phyloP scores from a whole-genome alignment of 2,888 invertebrate species.

The Acronicta leporina region DNA sequence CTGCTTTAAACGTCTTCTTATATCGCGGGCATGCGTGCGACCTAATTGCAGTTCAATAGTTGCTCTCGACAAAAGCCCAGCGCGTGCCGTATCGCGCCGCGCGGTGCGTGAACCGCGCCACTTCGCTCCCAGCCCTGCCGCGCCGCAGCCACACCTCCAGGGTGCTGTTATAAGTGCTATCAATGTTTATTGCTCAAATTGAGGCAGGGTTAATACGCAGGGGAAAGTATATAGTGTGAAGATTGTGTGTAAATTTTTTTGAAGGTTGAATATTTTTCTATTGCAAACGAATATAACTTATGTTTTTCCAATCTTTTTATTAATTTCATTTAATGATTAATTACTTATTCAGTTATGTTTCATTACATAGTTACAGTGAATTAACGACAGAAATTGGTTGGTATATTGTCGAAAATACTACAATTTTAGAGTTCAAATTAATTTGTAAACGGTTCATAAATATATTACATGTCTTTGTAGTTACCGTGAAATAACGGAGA shows the following conservation, averaged over 20 bases:
- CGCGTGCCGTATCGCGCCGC: conserved; percentile 58
- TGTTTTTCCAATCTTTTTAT: too few species aligned
- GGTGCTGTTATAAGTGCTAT: conserved; percentile 28
- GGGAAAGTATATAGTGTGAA: conserved; percentile 5
- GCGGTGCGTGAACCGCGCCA: conserved; percentile 44
- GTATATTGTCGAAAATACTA: too few species aligned
- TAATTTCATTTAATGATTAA: too few species aligned
- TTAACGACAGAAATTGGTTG: too few species aligned
- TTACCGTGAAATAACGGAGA: too few species aligned
- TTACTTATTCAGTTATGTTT: too few species aligned
- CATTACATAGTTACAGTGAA: too few species aligned
- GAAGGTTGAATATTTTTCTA: background rate
- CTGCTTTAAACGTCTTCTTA: conserved; percentile 1
- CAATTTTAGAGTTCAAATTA: too few species aligned
- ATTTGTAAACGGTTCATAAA: too few species aligned
- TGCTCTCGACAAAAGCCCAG: conserved; percentile 25
- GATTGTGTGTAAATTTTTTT: conserved; percentile 25
- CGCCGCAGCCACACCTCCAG: conserved; percentile 15
- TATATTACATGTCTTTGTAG: too few species aligned
- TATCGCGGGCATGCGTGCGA: conserved; percentile 52
- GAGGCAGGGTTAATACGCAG: conserved; percentile 19
- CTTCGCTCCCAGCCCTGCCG: background rate
- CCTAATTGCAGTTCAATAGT: conserved; percentile 49
- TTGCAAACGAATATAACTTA: too few species aligned
- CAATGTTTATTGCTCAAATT: conserved; percentile 43